These are phyloP conservation scores for Eulemur coronatus DNA, from an alignment of 2,797 vertebrate genomes.

Conservation along the genomic window DNA sequence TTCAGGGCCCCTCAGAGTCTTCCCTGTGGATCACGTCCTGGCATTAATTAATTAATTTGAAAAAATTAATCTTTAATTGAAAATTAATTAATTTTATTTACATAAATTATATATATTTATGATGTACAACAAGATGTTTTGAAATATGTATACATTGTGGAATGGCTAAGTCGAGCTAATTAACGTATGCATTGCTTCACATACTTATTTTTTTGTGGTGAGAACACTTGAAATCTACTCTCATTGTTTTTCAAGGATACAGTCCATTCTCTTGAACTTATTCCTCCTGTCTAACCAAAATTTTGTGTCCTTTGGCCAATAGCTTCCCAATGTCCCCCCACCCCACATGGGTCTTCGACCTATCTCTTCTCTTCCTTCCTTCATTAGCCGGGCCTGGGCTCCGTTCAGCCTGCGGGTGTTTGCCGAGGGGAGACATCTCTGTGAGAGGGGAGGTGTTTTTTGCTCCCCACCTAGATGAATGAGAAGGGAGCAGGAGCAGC, in stretches of 20 bases:
- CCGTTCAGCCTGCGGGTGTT: not conserved
- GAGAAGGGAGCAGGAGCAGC: not conserved
- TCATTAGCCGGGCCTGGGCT: not conserved
- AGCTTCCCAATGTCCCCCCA: not conserved
- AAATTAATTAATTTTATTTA: not conserved
- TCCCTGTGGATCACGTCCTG: not conserved
- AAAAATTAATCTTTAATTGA: not conserved
- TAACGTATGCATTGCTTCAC: not conserved
- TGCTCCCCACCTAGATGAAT: not conserved
- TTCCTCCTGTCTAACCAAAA: not conserved
- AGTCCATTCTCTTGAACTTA: not conserved
- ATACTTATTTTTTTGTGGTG: not conserved
- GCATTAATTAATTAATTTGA: too few species aligned
- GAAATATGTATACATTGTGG: not conserved
- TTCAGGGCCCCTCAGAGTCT: not conserved
- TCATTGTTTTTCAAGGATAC: not conserved
- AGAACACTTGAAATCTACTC: not conserved
- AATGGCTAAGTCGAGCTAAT: not conserved
- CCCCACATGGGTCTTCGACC: not conserved
- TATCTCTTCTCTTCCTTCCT: not conserved
- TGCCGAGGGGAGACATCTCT: not conserved
- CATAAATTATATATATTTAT: not conserved
- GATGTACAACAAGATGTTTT: not conserved
- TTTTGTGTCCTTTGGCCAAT: not conserved
- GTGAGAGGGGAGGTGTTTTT: not conserved